These are phyloP conservation scores for Mylabris sibirica DNA, from an alignment of 2,888 invertebrate genomes.

Conservation along the genomic window DNA sequence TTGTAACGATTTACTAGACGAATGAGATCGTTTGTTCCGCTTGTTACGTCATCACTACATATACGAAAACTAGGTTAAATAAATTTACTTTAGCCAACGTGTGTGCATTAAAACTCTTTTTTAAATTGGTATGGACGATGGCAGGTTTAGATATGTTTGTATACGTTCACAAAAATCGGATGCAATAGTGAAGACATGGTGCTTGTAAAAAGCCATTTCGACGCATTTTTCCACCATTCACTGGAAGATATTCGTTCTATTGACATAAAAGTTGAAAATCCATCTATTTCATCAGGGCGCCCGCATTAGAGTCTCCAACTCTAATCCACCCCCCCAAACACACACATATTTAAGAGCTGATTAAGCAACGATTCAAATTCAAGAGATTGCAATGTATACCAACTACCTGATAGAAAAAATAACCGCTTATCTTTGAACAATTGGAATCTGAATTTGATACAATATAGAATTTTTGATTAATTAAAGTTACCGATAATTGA, in stretches of 20 bases:
- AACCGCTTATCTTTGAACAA: no score
- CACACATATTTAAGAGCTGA: background rate
- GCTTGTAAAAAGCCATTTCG: constrained; percentile 31
- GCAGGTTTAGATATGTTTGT: constrained; percentile 26
- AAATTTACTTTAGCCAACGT: constrained; percentile 35
- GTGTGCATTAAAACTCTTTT: constrained; percentile 34
- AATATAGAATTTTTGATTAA: background rate
- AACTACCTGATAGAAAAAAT: no score
- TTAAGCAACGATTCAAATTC: background rate
- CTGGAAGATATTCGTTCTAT: constrained; percentile 21
- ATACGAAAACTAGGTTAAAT: constrained; percentile 35
- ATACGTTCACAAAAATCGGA: constrained; percentile 26
- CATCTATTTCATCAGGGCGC: constrained; percentile 32
- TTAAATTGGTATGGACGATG: constrained; percentile 20
- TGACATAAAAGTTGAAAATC: constrained; percentile 34
- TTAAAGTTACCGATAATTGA: background rate
- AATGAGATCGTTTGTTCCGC: background rate
- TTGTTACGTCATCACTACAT: constrained; percentile 20
- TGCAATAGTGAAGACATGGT: constrained; percentile 23
- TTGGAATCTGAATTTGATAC: no score
- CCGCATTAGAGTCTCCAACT: constrained; percentile 22
- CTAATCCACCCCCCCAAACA: background rate
- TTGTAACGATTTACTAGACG: background rate
- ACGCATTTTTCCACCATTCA: background rate
- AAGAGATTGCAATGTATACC: no score